A percentile compares a stretch with the other conserved stretches of the same genome.
Evolutionary conservation across 2,113 vertebrate genomes (phyloP).

Genomic region (Lampris incognitus): DNA sequence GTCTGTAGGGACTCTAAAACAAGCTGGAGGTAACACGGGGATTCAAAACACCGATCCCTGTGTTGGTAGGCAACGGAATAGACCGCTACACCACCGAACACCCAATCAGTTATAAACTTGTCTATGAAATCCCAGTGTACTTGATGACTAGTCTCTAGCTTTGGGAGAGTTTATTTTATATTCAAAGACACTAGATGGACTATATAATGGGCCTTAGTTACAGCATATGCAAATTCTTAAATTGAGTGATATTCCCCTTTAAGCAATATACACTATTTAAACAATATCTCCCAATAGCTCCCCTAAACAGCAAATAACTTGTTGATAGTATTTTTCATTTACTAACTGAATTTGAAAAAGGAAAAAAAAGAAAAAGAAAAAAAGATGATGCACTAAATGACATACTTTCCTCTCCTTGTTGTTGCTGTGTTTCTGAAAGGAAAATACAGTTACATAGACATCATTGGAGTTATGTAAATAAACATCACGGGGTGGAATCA

Average conservation of each 20-base stretch:
- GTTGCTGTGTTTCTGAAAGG: slow-evolving; percentile 85
- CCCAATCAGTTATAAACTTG: too few relatives aligned
- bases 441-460: slow-evolving; percentile 82
- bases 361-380: slow-evolving; percentile 66
- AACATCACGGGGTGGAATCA: slow-evolving; percentile 66
- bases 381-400: slow-evolving; percentile 76
- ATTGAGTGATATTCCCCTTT: slow-evolving; percentile 68
- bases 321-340: slow-evolving; percentile 59
- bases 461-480: slow-evolving; percentile 65
- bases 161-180: slow-evolving; percentile 1
- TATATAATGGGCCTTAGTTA: slow-evolving; percentile 11
- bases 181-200: background rate
- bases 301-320: slow-evolving; percentile 55
- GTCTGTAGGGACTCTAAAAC: too few relatives aligned
- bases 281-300: slow-evolving; percentile 41
- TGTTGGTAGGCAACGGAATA: too few relatives aligned
- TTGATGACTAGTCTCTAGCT: background rate
- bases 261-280: slow-evolving; percentile 38
- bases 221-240: slow-evolving; percentile 32
- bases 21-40: too few relatives aligned
- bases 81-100: too few relatives aligned
- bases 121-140: slow-evolving; percentile 17
- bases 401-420: slow-evolving; percentile 84
- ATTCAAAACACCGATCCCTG: too few relatives aligned
- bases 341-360: slow-evolving; percentile 58